These are phyloP conservation scores for Acholoe squamosa DNA, from an alignment of 2,888 invertebrate genomes.

Conservation along the genomic window DNA sequence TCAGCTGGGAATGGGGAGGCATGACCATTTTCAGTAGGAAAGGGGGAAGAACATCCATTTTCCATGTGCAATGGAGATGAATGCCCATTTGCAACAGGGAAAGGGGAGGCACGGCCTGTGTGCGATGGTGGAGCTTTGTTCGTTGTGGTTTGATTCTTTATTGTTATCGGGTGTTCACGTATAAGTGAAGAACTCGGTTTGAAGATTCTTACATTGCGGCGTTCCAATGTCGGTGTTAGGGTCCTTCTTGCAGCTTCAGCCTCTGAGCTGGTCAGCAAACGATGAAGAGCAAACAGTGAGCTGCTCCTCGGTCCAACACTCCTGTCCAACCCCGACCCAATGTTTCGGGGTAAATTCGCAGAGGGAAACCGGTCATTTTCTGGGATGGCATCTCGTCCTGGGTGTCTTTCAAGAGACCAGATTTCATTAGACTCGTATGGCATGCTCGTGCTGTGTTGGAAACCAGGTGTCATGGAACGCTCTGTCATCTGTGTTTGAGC, in stretches of 20 bases:
- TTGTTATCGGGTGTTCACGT: not conserved
- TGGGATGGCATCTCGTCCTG: not conserved
- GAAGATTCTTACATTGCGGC: not conserved
- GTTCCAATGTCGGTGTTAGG: not conserved
- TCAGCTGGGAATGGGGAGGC: conserved; percentile 28
- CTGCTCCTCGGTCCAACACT: not conserved
- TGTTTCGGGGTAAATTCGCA: not conserved
- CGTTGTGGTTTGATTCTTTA: not conserved
- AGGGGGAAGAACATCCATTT: not conserved
- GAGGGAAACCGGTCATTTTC: not conserved
- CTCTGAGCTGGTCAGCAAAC: conserved; percentile 24
- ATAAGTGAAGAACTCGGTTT: not conserved
- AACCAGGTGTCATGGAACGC: not conserved
- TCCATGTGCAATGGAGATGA: not conserved
- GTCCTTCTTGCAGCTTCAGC: not conserved
- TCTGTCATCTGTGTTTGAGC: not conserved
- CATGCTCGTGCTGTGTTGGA: not conserved
- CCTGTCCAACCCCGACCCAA: not conserved
- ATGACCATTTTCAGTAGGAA: not conserved
- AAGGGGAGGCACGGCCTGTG: not conserved
- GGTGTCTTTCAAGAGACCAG: not conserved
- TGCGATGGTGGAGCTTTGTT: not conserved
- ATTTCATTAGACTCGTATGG: not conserved
- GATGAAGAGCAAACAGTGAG: not conserved
- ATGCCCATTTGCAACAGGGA: not conserved